Base-by-base conservation (phyloP, 2,888 invertebrate genomes). In the Drosophila villosipedis region DNA sequence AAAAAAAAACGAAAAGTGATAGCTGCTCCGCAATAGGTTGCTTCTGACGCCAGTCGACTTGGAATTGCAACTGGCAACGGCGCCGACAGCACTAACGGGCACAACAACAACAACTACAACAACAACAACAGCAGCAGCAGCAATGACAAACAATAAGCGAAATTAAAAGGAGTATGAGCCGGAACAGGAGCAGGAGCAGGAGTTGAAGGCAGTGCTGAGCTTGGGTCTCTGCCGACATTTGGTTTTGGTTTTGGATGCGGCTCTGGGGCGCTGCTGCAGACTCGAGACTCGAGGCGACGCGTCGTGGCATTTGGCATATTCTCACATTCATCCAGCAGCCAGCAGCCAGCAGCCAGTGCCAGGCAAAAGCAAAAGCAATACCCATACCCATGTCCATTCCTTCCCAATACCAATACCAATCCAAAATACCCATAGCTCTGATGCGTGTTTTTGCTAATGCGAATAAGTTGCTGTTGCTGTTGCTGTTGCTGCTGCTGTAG, bases 401-500 rank as follows among this genome's bases (percentile, higher is more conserved):
- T 37, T 53, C 37, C 69, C 73, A 73, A 68, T 66, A 75, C 82
- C 58, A 84, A 73, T 73, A 73, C 80, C 78, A 79, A 75, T 59
- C 71, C 64, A 30, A 65, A 79, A 72, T 74, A 71, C 79, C 70
- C 59, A 67, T 62, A 52, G 61, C 66, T 35, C 66, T 52, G 70
- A 77, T 78, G 86, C 82, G 80, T 75, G 84, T 85, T 85, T 85
- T 89, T 85, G 89, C 89, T 85, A 85, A 89, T 86, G 87, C 87
- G 89, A 84, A 82, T 86, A 80, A 85, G 85, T 89, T 86, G 86
- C 82, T 76, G 71, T 53, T 65, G 62, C 49, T 64, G 70, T 5
- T 57, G 66, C 74, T 76, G 70, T 35, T 63, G 62, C 30, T 30
- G 30, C 9, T 31, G 30, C 31, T 65, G 71, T 16, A 22, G 61